Percentiles rank a stretch among this genome's conserved stretches.
Evolutionary conservation across 2,888 invertebrate genomes (phyloP).

Genomic region (Synanthedon tipuliformis): DNA sequence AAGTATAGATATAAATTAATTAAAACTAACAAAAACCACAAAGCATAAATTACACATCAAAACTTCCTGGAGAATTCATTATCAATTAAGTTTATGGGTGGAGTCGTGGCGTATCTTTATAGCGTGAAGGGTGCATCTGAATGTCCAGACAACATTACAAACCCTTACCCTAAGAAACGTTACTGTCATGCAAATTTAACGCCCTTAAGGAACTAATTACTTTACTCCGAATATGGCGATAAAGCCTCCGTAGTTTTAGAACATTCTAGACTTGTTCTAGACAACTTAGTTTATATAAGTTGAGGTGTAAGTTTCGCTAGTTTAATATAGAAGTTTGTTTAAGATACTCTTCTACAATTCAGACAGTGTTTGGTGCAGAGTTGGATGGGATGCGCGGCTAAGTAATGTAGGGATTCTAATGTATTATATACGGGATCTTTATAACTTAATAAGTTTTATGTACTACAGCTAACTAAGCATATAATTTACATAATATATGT

Average conservation of each 20-base stretch:
- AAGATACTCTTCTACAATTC: neutral
- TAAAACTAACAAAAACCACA: neutral
- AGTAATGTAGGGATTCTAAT: neutral
- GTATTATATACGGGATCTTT: neutral
- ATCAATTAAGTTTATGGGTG: conserved; percentile 22
- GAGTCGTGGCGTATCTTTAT: conserved; percentile 32
- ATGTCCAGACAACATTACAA: conserved; percentile 19
- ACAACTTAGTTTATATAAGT: conserved; percentile 29
- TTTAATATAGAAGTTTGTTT: conserved; percentile 49
- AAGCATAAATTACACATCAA: neutral
- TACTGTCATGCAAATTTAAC: conserved; percentile 52
- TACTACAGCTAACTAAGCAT: too few species aligned
- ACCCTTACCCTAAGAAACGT: conserved; percentile 24
- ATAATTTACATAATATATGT: too few species aligned
- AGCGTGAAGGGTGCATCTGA: conserved; percentile 41
- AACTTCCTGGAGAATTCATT: conserved; percentile 38
- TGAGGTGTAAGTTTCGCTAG: conserved; percentile 44
- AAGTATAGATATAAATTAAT: too few species aligned
- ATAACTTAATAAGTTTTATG: too few species aligned
- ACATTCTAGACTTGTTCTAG: conserved; percentile 38
- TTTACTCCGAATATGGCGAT: conserved; percentile 33
- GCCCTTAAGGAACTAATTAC: conserved; percentile 50
- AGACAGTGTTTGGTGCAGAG: too few species aligned
- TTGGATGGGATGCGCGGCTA: too few species aligned
- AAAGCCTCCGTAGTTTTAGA: conserved; percentile 47